phyloP scores from a whole-genome alignment of 2,113 vertebrate genomes.

The Empidonax traillii region DNA sequence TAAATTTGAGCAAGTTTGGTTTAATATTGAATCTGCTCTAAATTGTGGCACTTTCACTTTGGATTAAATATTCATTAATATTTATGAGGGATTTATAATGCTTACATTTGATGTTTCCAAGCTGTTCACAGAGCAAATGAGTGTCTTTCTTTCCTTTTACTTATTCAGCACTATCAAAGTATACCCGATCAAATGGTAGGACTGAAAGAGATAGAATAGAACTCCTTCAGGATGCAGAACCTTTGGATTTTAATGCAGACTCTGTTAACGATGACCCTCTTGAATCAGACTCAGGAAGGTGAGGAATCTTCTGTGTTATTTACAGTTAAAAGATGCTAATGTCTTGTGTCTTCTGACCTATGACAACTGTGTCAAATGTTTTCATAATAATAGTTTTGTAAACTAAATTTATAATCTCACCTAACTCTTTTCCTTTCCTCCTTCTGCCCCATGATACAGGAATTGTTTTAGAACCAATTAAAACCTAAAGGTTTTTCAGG shows the following conservation, averaged over 20 bases:
- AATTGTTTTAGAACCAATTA: background rate
- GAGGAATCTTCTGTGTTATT: background rate
- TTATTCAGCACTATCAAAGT: slow-evolving; percentile 80
- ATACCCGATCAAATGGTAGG: slow-evolving; percentile 79
- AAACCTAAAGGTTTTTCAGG: background rate
- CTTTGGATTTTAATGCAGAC: slow-evolving; percentile 92
- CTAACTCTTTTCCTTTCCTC: background rate
- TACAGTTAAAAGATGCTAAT: background rate
- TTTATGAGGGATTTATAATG: rapidly evolving
- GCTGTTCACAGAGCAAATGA: background rate
- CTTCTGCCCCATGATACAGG: background rate
- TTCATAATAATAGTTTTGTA: background rate
- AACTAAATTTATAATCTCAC: background rate
- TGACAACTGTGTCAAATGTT: background rate
- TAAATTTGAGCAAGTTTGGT: background rate
- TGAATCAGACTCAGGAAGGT: slow-evolving; percentile 85
- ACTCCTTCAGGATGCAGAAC: slow-evolving; percentile 93
- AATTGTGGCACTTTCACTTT: background rate
- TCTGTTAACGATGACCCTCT: slow-evolving; percentile 83
- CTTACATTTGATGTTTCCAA: background rate
- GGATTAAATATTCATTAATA: background rate
- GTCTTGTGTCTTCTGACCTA: background rate
- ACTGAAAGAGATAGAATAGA: slow-evolving; percentile 89
- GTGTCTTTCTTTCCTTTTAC: background rate
- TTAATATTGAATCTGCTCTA: background rate